Evolutionary conservation across 1,140 invertebrate species (phyloP).

Genomic region (Dendrolimus punctatus): DNA sequence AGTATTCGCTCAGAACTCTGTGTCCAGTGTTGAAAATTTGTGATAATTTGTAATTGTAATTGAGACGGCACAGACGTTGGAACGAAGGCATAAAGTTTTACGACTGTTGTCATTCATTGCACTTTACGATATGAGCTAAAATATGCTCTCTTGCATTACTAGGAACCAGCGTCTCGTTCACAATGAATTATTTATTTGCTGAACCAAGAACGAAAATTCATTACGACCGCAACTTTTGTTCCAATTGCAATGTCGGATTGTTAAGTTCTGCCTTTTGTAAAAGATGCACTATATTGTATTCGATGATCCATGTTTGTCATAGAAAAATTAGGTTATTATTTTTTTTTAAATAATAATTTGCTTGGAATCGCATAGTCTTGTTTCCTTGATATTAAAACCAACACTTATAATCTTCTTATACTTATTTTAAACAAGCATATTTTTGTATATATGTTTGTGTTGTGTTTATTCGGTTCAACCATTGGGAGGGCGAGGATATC

Average conservation of each 20-base stretch:
- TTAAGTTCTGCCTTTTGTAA: constrained; percentile 10
- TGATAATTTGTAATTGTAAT: constrained; percentile 69
- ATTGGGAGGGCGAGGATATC: no score
- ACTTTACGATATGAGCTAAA: constrained; percentile 59
- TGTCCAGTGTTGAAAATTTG: constrained; percentile 39
- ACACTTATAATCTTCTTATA: no score
- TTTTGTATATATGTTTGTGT: no score
- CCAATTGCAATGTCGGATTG: constrained; percentile 15
- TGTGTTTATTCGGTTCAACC: no score
- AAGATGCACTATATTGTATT: no score
- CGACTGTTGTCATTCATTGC: constrained; percentile 50
- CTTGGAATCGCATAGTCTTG: no score
- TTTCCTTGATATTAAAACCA: no score
- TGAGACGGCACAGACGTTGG: constrained; percentile 33
- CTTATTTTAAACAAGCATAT: no score
- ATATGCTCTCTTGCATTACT: constrained; percentile 49
- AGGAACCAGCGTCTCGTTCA: constrained; percentile 36
- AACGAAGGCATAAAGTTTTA: constrained; percentile 55
- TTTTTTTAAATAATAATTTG: no score
- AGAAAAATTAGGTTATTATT: no score
- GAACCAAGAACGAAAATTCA: constrained; percentile 45
- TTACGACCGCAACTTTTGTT: constrained; percentile 26
- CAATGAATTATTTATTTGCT: constrained; percentile 62
- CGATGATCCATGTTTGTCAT: no score
- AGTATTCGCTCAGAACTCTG: constrained; percentile 30